A percentile compares a stretch with the other conserved stretches of the same genome.
Conservation (phyloP, 2,888 invertebrate genomes). For the Coenonympha arcania region DNA sequence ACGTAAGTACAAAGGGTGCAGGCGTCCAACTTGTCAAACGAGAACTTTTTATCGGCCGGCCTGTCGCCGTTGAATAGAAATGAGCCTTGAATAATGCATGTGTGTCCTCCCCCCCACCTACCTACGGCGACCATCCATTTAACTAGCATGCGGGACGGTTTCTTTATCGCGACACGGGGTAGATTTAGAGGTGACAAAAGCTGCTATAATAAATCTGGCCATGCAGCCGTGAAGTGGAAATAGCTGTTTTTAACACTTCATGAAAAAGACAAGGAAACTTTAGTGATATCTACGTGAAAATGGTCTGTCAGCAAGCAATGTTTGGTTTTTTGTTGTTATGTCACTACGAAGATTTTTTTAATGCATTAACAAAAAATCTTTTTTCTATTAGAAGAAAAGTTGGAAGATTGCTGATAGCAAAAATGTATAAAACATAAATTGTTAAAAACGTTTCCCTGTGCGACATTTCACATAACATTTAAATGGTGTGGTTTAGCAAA, state of each 20-base stretch:
- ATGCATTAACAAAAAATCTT: too few relatives aligned
- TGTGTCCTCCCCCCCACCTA: conserved; percentile 38
- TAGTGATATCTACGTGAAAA: neutral
- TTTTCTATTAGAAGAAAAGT: too few relatives aligned
- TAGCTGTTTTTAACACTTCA: neutral
- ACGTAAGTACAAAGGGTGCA: conserved; percentile 70
- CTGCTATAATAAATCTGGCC: conserved; percentile 4
- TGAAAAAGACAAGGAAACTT: neutral
- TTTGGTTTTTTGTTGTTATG: too few relatives aligned
- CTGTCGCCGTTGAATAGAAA: conserved; percentile 72
- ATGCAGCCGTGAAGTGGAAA: neutral
- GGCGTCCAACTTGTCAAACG: conserved; percentile 71
- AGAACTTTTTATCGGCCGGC: conserved; percentile 71
- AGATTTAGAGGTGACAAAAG: conserved; percentile 8
- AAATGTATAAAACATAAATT: too few relatives aligned
- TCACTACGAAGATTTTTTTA: too few relatives aligned
- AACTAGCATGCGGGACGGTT: conserved; percentile 9
- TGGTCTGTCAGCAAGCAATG: too few relatives aligned
- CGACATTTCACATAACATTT: too few relatives aligned
- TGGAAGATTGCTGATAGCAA: too few relatives aligned
- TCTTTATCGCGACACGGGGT: conserved; percentile 6
- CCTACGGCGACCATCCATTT: conserved; percentile 13
- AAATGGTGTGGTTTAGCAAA: too few relatives aligned
- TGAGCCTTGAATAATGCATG: conserved; percentile 72
- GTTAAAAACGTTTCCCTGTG: too few relatives aligned